Evolutionary conservation across 2,113 vertebrate genomes (phyloP).

Genomic region (Platichthys stellatus): DNA sequence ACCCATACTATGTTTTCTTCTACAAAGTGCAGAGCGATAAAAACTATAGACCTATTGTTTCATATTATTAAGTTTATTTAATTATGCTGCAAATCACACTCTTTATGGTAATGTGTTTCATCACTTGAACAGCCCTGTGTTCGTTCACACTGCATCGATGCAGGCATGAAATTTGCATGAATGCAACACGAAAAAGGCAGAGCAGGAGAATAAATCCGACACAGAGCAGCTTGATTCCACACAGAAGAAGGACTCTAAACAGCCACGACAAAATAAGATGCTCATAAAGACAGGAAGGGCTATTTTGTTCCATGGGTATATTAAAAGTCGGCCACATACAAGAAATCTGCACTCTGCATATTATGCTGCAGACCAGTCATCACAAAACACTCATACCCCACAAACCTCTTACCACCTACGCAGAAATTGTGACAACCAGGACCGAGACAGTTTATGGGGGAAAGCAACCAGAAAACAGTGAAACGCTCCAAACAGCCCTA

Average conservation of each 20-base stretch:
- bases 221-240: no score
- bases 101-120: background rate
- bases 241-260: background rate
- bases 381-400: background rate
- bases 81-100: background rate
- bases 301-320: background rate
- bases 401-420: background rate
- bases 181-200: no score
- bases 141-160: no score
- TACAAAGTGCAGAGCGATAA: no score
- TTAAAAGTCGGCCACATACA: background rate
- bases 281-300: background rate
- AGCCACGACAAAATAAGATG: background rate
- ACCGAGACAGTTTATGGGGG: background rate
- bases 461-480: background rate
- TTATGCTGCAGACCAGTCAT: background rate
- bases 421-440: background rate
- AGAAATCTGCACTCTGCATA: background rate
- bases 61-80: background rate
- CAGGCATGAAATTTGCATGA: no score
- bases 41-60: background rate
- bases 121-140: background rate
- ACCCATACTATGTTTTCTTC: no score
- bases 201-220: no score
- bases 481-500: no score